Evolutionary conservation across 2,888 invertebrate species (phyloP), one percentile per base, ranked within the genome.

Genomic region (Junonia oenone): DNA sequence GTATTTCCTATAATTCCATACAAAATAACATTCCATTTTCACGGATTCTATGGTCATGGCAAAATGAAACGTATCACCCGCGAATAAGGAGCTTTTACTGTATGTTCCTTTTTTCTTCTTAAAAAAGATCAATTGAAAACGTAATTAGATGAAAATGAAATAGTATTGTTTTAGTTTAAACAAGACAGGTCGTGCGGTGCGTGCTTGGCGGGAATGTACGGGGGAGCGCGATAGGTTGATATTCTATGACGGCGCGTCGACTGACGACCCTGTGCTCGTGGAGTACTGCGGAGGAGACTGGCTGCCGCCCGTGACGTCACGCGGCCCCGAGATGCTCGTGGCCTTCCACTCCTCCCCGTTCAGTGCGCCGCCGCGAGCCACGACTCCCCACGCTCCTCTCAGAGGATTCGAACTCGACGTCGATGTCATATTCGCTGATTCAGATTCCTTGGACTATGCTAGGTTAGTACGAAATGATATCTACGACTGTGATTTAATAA

Each of bases 281-380:
- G 94, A 96, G 77, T 97, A 96, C 84, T 97, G 97, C 78, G 97
- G 97, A 11, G 96, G 97, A 2, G 96, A 95, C 76, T 94, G 94
- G 93, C 84, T 97, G 72, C 97, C 97, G 2, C 91, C 94, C 61
- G 94, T 97, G 49, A 83, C 87, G 19, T 76, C 86, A 14, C 83
- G 94, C 38, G 96, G 96, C 0, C 93, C 96, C 5, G 94, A 95
- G 72, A 96, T 97, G 95, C 91, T 97, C 49, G 95, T 97, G 6
- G 96, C 96, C 51, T 97, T 97, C 77, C 95, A 95, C 77, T 96
- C 97, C 17, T 96, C 96, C 9, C 94, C 96, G 0, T 94, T 94
- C 76, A 95, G 95, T 61, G 95, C 96, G 50, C 96, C 97, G 2
- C 84, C 95, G 50, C 94, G 94, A 52, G 77, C 89, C n/a, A 71